phyloP scores from a whole-genome alignment of 2,888 invertebrate genomes.

The Tryphoninae sp. region DNA sequence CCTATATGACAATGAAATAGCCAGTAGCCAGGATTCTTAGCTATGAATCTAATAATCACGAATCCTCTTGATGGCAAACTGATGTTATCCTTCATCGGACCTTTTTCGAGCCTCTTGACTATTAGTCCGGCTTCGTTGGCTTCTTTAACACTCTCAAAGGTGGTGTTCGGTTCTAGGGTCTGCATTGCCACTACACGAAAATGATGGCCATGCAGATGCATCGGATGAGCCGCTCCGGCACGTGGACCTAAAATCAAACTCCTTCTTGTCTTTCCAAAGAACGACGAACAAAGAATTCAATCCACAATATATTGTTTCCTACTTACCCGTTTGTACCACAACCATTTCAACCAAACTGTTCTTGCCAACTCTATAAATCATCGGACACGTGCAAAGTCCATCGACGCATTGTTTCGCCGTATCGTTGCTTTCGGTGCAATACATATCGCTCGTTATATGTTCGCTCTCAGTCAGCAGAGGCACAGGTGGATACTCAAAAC shows the following conservation, averaged over 20 bases:
- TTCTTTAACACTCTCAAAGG: conserved; percentile 73
- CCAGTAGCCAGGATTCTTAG: conserved; percentile 82
- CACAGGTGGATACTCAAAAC: conserved; percentile 77
- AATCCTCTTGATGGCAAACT: conserved; percentile 82
- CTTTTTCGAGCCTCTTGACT: conserved; percentile 74
- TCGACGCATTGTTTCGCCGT: conserved; percentile 73
- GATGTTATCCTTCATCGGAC: conserved; percentile 81
- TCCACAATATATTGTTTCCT: neutral
- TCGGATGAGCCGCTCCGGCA: conserved; percentile 76
- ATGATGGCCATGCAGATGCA: conserved; percentile 80
- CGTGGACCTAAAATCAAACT: conserved; percentile 63
- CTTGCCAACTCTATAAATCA: conserved; percentile 72
- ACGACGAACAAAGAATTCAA: neutral
- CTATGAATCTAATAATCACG: conserved; percentile 80
- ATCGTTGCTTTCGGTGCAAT: conserved; percentile 71
- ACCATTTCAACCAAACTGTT: conserved; percentile 80
- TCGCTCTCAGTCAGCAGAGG: conserved; percentile 80
- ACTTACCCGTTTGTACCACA: conserved; percentile 79
- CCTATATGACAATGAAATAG: conserved; percentile 82
- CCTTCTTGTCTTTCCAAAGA: neutral
- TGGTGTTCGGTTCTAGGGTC: conserved; percentile 72
- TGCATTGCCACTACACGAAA: conserved; percentile 79
- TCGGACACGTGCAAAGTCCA: conserved; percentile 79
- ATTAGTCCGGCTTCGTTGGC: conserved; percentile 77
- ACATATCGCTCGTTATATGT: conserved; percentile 71